Evolutionary conservation across 2,888 invertebrate species (phyloP).

Genomic region (Dyspetes luteomarginatus): DNA sequence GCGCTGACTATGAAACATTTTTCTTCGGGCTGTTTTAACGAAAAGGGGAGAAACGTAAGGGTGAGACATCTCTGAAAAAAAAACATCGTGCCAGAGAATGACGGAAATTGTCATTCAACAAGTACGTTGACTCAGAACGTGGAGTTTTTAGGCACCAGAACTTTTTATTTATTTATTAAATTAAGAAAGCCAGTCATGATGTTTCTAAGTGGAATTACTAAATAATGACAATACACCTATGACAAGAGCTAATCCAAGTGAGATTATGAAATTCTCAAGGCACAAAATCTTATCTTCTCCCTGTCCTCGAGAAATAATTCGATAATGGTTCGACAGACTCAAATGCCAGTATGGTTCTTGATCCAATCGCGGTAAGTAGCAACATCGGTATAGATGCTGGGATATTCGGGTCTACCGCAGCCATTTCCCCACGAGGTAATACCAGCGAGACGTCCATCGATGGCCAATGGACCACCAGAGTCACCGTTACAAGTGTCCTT

Average conservation of each 20-base stretch:
- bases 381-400: conserved; percentile 84
- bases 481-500: conserved; percentile 75
- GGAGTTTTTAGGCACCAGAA: too few relatives aligned
- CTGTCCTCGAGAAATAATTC: not conserved
- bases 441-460: conserved; percentile 70
- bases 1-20: too few relatives aligned
- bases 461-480: conserved; percentile 71
- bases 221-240: not conserved
- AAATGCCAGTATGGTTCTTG: conserved; percentile 76
- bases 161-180: too few relatives aligned
- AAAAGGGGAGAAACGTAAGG: too few relatives aligned
- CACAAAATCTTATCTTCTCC: not conserved
- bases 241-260: too few relatives aligned
- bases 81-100: too few relatives aligned
- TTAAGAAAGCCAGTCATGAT: too few relatives aligned
- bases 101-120: too few relatives aligned
- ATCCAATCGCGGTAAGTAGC: conserved; percentile 83
- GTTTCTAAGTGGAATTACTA: too few relatives aligned
- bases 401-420: conserved; percentile 83
- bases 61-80: too few relatives aligned
- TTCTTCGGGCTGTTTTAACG: too few relatives aligned
- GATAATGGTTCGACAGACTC: not conserved
- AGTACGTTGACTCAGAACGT: too few relatives aligned
- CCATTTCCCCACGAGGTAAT: conserved; percentile 84
- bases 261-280: not conserved